These are phyloP conservation scores for Flexamia atlantica DNA, from an alignment of 2,888 invertebrate species.

Conservation along the genomic window DNA sequence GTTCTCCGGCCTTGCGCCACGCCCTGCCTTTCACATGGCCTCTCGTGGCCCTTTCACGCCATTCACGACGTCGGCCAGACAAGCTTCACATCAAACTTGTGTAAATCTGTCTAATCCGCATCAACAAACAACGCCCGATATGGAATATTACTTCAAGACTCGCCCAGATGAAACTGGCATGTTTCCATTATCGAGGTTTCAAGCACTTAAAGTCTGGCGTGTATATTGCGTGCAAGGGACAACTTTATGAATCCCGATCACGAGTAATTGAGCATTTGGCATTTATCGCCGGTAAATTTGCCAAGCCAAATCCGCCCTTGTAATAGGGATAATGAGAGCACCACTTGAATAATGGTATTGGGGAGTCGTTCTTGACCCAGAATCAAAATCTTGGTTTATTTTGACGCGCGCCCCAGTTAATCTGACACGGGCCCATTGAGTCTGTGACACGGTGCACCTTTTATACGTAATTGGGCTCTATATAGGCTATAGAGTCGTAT, in stretches of 20 bases:
- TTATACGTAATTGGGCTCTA: conserved; percentile 6
- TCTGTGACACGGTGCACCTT: conserved; percentile 4
- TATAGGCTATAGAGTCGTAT: not conserved
- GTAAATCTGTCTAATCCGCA: not conserved
- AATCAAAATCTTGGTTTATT: conserved; percentile 37
- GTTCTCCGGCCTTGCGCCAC: conserved; percentile 41
- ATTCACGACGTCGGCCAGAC: not conserved
- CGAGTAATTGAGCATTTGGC: conserved; percentile 20
- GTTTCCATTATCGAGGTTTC: not conserved
- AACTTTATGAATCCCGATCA: not conserved
- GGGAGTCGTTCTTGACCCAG: conserved; percentile 31
- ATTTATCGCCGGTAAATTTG: conserved; percentile 11
- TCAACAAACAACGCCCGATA: conserved; percentile 23
- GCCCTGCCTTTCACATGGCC: conserved; percentile 43
- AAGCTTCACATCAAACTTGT: conserved; percentile 6
- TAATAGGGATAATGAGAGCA: conserved; percentile 12
- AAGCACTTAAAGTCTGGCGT: not conserved
- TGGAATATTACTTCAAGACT: not conserved
- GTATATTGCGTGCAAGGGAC: not conserved
- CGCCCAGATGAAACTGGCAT: not conserved
- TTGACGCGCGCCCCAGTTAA: conserved; percentile 17
- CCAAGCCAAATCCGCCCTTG: conserved; percentile 17
- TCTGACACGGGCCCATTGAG: conserved; percentile 23
- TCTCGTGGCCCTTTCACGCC: conserved; percentile 43
- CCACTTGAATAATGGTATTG: conserved; percentile 11